Conservation (phyloP, 1,140 invertebrate species). For the Drosophila lowei region DNA sequence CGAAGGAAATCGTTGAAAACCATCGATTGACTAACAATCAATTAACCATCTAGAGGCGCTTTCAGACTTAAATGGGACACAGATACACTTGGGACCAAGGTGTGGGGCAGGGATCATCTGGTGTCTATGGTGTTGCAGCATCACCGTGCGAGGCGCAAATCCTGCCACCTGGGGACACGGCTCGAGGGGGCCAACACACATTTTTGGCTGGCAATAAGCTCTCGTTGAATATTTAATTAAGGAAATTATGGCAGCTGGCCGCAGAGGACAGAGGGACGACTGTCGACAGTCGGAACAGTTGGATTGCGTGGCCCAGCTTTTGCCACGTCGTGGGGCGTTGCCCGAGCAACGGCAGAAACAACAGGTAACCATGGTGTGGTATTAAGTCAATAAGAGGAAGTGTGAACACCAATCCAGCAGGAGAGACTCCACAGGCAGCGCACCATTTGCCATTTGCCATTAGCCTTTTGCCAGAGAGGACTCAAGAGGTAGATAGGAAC, state of each 20-base stretch:
- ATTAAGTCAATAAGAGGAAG: constrained; percentile 15
- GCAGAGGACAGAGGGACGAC: constrained; percentile 30
- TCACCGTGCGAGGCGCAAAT: constrained; percentile 6
- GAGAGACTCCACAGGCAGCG: background rate
- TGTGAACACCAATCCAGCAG: background rate
- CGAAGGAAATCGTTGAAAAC: too few species aligned
- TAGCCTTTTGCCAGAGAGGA: background rate
- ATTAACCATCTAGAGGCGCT: too few species aligned
- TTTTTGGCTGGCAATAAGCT: constrained; percentile 14
- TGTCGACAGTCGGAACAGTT: constrained; percentile 1
- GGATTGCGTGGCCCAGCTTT: too few species aligned
- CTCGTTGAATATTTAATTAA: constrained; percentile 56
- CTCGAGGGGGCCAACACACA: constrained; percentile 12
- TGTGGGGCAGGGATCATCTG: too few species aligned
- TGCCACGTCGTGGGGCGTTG: constrained; percentile 1
- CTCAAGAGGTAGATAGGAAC: too few species aligned
- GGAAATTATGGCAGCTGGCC: constrained; percentile 43
- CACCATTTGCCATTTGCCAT: too few species aligned
- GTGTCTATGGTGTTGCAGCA: constrained; percentile 8
- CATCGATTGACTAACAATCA: too few species aligned
- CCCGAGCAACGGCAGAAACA: constrained; percentile 8
- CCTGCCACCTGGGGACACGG: background rate
- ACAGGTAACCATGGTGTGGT: constrained; percentile 2
- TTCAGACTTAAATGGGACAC: too few species aligned
- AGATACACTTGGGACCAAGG: too few species aligned